Base-by-base conservation (phyloP, 1,140 invertebrate species). In the Musca vetustissima region DNA sequence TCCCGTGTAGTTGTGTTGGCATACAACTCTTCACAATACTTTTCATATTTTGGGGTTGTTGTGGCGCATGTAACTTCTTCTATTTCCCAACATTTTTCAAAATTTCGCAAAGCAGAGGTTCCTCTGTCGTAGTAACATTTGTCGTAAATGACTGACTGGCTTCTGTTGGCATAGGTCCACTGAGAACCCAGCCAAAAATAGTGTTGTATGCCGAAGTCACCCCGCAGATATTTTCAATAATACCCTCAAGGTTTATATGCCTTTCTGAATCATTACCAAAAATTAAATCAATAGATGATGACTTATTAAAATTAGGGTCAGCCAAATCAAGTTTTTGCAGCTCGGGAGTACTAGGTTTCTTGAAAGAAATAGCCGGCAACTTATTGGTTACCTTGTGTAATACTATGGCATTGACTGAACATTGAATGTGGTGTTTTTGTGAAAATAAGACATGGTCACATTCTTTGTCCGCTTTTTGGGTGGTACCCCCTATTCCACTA, bases 71-170 rank as follows among this genome's bases (percentile, higher is more conserved):
- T 15, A 8, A 66, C n/a, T 17, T 66, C 65, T 3, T 66, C 65
- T 36, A 52, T 7, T 36, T 52, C 49, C 49, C 49, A 66, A 53
- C 52, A 66, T 36, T 14, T 53, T 32, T 53, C 11, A 32, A 32
- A 25, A 28, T 24, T 17, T 11, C 22, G 22, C n/a, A 28, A 9
- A 59, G 55, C n/a, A 14, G 6, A 55, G 14, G 21, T 4, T 14
- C n/a, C 6, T 55, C 52, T 11, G 28, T 4, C 3, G 28, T 4
- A 13, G 52, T 11, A 24, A 32, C 25, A 8, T 15, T 59, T 7
- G 55, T 32, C n/a, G 55, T 32, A 17, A 59, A 59, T 7, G 55
- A 59, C 4, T 59, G 25, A 17, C n/a, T 17, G 9, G 11, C 28
- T 17, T 32, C 24, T 15, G 55, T 25, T 28, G 25, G 13, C 14